Conservation (phyloP, 2,113 vertebrate genomes). For the Eurypyga helias region DNA sequence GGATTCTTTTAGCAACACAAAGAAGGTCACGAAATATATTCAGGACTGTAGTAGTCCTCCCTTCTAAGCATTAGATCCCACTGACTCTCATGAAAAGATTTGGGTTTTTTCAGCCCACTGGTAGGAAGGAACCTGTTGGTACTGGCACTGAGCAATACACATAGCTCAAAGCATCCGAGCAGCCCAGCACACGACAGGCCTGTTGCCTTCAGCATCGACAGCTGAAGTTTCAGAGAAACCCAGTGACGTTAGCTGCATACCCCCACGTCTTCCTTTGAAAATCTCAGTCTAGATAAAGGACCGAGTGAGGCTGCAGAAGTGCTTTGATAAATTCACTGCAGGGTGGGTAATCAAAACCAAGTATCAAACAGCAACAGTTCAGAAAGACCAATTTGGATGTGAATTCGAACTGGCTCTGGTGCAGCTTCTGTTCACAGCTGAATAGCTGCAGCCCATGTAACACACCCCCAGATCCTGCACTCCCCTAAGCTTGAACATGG, state of each 20-base stretch:
- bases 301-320: background rate
- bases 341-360: background rate
- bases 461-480: background rate
- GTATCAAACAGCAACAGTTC: background rate
- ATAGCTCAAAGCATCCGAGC: background rate
- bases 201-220: background rate
- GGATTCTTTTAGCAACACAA: background rate
- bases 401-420: background rate
- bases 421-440: background rate
- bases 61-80: background rate
- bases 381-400: background rate
- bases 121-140: background rate
- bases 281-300: background rate
- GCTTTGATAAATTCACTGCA: background rate
- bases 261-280: background rate
- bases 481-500: background rate
- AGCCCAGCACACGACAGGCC: background rate
- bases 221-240: background rate
- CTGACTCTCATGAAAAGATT: background rate
- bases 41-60: background rate
- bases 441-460: background rate
- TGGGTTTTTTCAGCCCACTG: background rate
- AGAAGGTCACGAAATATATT: background rate
- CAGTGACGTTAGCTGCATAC: background rate
- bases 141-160: background rate